Percentiles rank a stretch among this genome's conserved stretches.
phyloP scores from a whole-genome alignment of 2,888 invertebrate genomes.

The Myopa testacea region DNA sequence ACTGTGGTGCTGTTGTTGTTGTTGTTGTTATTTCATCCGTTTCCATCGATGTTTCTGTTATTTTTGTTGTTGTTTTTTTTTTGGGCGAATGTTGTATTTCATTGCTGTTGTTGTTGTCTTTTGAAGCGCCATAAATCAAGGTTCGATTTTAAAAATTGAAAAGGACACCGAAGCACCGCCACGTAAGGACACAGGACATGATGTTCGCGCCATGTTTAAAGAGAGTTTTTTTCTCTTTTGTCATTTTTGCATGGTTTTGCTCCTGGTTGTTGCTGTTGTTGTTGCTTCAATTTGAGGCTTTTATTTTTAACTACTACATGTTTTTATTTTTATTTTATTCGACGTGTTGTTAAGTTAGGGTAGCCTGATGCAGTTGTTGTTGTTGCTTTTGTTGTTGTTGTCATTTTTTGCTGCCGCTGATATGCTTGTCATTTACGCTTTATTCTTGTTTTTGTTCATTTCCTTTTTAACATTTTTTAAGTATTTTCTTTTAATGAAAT shows the following conservation, averaged over 20 bases:
- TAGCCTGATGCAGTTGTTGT: no score
- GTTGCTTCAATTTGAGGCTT: constrained; percentile 38
- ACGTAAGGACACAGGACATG: constrained; percentile 62
- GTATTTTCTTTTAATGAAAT: constrained; percentile 19
- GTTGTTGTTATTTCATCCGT: constrained; percentile 32
- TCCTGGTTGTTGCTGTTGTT: constrained; percentile 48
- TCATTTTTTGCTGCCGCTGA: constrained; percentile 16
- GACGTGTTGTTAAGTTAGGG: not conserved
- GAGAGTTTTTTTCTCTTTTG: constrained; percentile 47
- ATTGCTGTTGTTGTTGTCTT: constrained; percentile 25
- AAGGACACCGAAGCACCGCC: constrained; percentile 42
- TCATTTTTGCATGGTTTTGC: constrained; percentile 46
- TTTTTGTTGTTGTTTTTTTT: not conserved
- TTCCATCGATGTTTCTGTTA: constrained; percentile 1
- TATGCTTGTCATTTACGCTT: constrained; percentile 50
- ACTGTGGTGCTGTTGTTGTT: constrained; percentile 14
- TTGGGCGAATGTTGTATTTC: constrained; percentile 7
- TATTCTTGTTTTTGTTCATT: constrained; percentile 4
- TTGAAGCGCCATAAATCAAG: constrained; percentile 60
- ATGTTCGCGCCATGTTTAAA: constrained; percentile 65
- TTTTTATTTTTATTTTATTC: constrained; percentile 20
- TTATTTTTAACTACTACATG: not conserved
- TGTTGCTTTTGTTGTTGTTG: constrained; percentile 16
- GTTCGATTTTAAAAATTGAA: constrained; percentile 55
- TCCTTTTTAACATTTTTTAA: constrained; percentile 36